A percentile compares a stretch with the other conserved stretches of the same genome.
phyloP scores from a whole-genome alignment of 2,888 invertebrate genomes.

The Serripes groenlandicus region DNA sequence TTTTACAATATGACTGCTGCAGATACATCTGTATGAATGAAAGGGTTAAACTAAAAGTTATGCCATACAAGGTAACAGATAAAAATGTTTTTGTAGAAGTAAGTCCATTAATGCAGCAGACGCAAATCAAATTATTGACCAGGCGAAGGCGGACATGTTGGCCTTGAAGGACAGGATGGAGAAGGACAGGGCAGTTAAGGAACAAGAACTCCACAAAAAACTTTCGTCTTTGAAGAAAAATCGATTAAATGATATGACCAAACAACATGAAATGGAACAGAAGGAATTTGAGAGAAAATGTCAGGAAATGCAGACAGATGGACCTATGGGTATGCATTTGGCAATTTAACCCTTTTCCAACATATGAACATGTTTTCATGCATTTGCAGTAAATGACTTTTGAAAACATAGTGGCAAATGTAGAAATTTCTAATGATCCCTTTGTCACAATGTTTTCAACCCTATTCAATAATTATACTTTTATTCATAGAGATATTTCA shows the following conservation, averaged over 20 bases:
- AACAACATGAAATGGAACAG: slow-evolving; percentile 78
- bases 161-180: slow-evolving; percentile 77
- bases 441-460: neutral
- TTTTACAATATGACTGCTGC: too few species aligned
- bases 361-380: neutral
- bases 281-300: slow-evolving; percentile 76
- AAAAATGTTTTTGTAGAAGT: slow-evolving; percentile 35
- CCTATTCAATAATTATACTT: too few species aligned
- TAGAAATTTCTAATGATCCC: neutral
- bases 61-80: too few species aligned
- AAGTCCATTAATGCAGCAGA: slow-evolving; percentile 67
- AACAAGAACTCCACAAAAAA: slow-evolving; percentile 79
- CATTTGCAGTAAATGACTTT: neutral
- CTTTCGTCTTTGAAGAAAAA: slow-evolving; percentile 79
- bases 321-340: slow-evolving; percentile 73
- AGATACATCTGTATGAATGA: too few species aligned
- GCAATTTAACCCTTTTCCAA: neutral
- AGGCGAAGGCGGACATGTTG: slow-evolving; percentile 77
- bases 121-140: slow-evolving; percentile 75
- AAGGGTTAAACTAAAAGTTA: too few species aligned
- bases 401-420: neutral
- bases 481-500: too few species aligned
- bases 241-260: slow-evolving; percentile 72
- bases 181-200: slow-evolving; percentile 76
- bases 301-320: slow-evolving; percentile 76